Percentiles rank a stretch among this genome's conserved stretches.
Conservation (phyloP, 2,113 vertebrate genomes). For the Perca schrenkii region DNA sequence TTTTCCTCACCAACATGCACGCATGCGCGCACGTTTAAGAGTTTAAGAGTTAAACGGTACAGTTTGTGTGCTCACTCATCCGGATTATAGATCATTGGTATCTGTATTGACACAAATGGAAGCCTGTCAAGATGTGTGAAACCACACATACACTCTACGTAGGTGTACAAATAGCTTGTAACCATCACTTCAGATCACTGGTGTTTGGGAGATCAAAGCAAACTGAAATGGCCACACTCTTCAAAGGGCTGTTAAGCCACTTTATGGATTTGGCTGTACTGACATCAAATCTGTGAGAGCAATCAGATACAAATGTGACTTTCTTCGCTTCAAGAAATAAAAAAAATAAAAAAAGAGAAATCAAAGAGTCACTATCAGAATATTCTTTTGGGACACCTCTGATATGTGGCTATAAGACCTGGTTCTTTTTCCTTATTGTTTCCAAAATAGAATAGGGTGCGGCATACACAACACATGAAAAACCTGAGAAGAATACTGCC, state of each 20-base stretch:
- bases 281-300: constrained; percentile 9
- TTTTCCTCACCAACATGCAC: not conserved
- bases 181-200: constrained; percentile 28
- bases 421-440: not conserved
- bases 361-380: not conserved
- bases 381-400: constrained; percentile 6
- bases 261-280: constrained; percentile 26
- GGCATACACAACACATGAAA: not conserved
- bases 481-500: not conserved
- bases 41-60: too few species aligned
- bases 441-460: not conserved
- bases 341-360: not conserved
- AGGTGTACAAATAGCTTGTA: constrained; percentile 24
- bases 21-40: too few species aligned
- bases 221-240: constrained; percentile 6
- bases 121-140: not conserved
- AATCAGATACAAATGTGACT: not conserved
- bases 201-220: constrained; percentile 49
- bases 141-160: not conserved
- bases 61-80: not conserved
- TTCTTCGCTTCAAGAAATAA: not conserved
- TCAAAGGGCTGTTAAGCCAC: constrained; percentile 8
- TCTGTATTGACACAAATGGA: not conserved
- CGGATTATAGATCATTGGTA: not conserved
- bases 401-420: constrained; percentile 1